These are phyloP conservation scores for Sebastes melanostomus DNA, from an alignment of 2,797 vertebrate species.

Conservation along the genomic window DNA sequence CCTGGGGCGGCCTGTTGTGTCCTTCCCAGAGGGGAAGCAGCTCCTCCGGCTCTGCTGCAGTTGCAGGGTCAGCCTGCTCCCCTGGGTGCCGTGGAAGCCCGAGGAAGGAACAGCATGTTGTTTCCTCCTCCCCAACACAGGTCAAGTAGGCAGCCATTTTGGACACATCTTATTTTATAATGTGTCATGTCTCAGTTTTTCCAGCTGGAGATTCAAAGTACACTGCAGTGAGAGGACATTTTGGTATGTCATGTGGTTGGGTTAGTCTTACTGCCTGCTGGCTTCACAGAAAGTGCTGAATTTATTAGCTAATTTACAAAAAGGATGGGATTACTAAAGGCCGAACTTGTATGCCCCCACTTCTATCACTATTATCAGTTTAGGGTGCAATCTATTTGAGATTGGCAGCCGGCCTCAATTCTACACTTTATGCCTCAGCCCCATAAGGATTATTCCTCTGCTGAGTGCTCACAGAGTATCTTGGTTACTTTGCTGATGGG, in stretches of 20 bases:
- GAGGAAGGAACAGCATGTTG: constrained; percentile 65
- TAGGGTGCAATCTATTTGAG: constrained; percentile 54
- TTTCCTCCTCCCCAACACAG: constrained; percentile 62
- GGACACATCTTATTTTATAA: constrained; percentile 42
- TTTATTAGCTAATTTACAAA: constrained; percentile 46
- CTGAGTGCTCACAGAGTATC: constrained; percentile 34
- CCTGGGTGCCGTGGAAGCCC: constrained; percentile 59
- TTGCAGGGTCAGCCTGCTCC: constrained; percentile 67
- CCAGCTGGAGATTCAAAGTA: neutral
- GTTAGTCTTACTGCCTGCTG: neutral
- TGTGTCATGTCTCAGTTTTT: constrained; percentile 19
- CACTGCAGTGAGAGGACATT: neutral
- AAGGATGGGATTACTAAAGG: constrained; percentile 35
- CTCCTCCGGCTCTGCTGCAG: constrained; percentile 45
- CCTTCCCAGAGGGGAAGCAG: constrained; percentile 63
- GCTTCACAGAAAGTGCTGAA: constrained; percentile 3
- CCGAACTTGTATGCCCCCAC: constrained; percentile 40
- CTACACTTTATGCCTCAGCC: constrained; percentile 45
- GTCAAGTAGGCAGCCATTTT: constrained; percentile 76
- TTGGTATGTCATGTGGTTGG: neutral
- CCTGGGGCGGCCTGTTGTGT: constrained; percentile 48
- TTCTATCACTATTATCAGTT: constrained; percentile 60
- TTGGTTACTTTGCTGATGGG: constrained; percentile 29
- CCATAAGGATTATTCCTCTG: constrained; percentile 59
- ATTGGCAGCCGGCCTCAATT: constrained; percentile 59